Evolutionary conservation across 2,888 invertebrate genomes (phyloP), one percentile per base, ranked within the genome.

Genomic region (Melieria crassipennis): DNA sequence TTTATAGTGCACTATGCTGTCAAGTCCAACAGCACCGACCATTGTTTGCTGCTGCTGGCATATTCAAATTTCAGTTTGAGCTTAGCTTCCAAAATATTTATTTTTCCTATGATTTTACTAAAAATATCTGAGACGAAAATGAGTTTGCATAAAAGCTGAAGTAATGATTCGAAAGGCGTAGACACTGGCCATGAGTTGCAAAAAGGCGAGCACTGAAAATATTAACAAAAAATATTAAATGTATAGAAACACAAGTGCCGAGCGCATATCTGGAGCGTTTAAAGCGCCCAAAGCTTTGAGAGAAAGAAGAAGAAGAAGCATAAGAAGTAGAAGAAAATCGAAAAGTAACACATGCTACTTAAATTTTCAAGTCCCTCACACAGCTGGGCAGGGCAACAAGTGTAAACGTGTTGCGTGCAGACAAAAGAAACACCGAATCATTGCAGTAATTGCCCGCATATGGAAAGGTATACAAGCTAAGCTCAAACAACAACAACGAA

Each of bases 391-490:
- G 45, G 60, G 42, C 16, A 60, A 60, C 43, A 60, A 60, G 43
- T 30, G 9, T 60, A 43, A 9, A 60, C 30, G 43, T 11, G 43
- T 60, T 60, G 30, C 60, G n/a, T 11, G 1, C 5, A 10, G 13
- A 52, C 68, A 65, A 57, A 61, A 30, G 65, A 70, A 61, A 47
- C 62, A 30, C 16, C 45, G 58, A 60, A 61, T 70, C 61, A 55
- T 69, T 69, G 50, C 50, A 48, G 64, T 72, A 52, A 65, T 69
- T 72, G 56, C 62, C 65, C 30, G 43, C 47, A 58, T 64, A 69
- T 65, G 65, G 58, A 58, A 46, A 56, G 56, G 56, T 46, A 65
- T 46, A 30, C 5, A 6, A 10, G 11, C 5, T 46, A 56, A 56
- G 42, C 43, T 52, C 13, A 64, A 47, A 7, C 50, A 16, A 55